These are phyloP conservation scores for Poliocrania exsul DNA, from an alignment of 2,797 vertebrate species.

Conservation along the genomic window DNA sequence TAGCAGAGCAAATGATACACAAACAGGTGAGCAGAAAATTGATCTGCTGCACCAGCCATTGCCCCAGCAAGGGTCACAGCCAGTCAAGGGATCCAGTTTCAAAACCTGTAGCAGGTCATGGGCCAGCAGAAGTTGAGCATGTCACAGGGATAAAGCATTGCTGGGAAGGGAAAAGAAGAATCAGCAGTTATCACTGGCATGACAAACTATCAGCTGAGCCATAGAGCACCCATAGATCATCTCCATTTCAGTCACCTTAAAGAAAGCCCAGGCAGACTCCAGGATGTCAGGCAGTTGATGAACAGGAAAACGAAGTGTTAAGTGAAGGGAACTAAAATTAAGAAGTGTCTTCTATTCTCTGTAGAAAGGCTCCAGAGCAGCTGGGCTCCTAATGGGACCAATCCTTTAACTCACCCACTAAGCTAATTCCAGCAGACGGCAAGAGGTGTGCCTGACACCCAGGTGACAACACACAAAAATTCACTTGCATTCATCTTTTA, in stretches of 20 bases:
- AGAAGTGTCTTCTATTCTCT: background rate
- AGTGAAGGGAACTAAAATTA: background rate
- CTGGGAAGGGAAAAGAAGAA: background rate
- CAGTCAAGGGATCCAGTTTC: slow-evolving; percentile 44
- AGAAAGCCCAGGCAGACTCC: background rate
- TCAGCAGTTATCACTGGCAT: background rate
- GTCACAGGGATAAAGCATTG: background rate
- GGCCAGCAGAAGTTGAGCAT: slow-evolving; percentile 9
- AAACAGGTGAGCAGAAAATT: slow-evolving; percentile 31
- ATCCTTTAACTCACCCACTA: background rate
- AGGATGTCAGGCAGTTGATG: background rate
- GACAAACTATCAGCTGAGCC: background rate
- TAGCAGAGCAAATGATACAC: background rate
- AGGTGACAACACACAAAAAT: background rate
- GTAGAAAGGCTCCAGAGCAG: background rate
- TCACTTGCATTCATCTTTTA: background rate
- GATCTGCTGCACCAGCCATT: background rate
- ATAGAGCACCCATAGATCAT: background rate
- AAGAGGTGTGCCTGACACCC: background rate
- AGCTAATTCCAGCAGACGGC: background rate
- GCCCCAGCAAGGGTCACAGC: background rate
- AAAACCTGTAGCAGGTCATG: background rate
- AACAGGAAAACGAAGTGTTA: background rate
- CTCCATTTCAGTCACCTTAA: background rate
- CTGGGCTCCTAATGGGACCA: background rate